These are phyloP conservation scores for Hyaena hyaena DNA, from an alignment of 2,113 vertebrate species.

Conservation along the genomic window DNA sequence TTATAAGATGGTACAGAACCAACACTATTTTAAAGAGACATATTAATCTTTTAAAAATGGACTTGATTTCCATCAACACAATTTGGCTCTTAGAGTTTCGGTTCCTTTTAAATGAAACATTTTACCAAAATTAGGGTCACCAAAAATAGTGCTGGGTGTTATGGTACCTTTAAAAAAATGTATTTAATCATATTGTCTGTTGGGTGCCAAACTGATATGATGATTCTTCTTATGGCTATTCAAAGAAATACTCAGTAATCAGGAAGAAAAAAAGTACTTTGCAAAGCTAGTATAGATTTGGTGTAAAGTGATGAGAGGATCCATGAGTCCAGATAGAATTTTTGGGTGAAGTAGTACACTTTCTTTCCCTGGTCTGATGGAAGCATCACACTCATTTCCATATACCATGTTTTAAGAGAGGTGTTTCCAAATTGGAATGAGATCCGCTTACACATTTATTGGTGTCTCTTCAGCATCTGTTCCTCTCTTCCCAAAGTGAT, in stretches of 20 bases:
- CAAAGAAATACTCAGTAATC: neutral
- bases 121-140: neutral
- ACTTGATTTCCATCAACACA: neutral
- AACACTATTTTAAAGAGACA: neutral
- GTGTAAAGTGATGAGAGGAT: neutral
- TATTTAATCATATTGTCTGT: neutral
- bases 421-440: neutral
- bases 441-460: neutral
- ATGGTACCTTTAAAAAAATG: neutral
- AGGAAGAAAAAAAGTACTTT: neutral
- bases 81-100: neutral
- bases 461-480: neutral
- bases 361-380: neutral
- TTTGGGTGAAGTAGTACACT: neutral
- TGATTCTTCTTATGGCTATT: neutral
- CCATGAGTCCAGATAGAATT: neutral
- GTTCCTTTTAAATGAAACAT: neutral
- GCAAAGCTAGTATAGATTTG: neutral
- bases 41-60: neutral
- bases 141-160: neutral
- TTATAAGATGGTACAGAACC: neutral
- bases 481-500: neutral
- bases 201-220: neutral
- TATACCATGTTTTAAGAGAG: neutral
- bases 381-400: neutral